Base-by-base conservation (phyloP, 2,797 vertebrate genomes). In the Australoheros facetus region DNA sequence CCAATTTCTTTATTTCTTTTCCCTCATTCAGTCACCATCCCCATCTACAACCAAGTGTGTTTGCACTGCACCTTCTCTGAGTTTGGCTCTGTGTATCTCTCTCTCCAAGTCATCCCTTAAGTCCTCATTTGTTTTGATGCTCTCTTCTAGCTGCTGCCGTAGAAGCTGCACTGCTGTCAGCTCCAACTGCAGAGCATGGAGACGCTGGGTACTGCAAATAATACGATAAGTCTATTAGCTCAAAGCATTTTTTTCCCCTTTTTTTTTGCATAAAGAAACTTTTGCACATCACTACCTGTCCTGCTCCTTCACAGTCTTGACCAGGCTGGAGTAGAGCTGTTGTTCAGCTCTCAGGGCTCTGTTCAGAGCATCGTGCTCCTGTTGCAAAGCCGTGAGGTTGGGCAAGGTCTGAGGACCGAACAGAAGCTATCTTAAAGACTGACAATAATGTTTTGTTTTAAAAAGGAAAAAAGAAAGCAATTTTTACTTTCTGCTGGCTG, bases 311-410 rank as follows among this genome's bases (percentile, higher is more conserved):
- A 99, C 95, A 7, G 96, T 96, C 74, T 96, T 95, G 77, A 97
- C 95, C 57, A 99, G 93, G 1, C 91, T 96, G 34, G 96, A 95
- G 91, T 98, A 99, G 62, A 98, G 95, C 92, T 96, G 96, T 58
- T 96, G 96, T 51, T 99, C 97, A 4, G 96, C 95, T 92, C 95
- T 97, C 73, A 99, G 92, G 21, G 96, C 96, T 85, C 94, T 94
- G 69, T 97, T 95, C 82, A 99, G 89, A 75, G 95, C 95, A 39
- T 94, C 91, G 23, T 96, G 97, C 75, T 97, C 97, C 73, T 95
- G 94, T 30, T 92, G 92, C 82, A 95, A 79, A 34, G 87, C 85
- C 37, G 82, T 60, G 70, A 94, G 77, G 79, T 81, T 87, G 12
- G 95, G 90, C 28, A 91, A 82, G 21, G 81, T 87, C 96, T 96